Evolutionary conservation across 1,140 invertebrate species (phyloP).

Genomic region (Tetramorium alpestre): DNA sequence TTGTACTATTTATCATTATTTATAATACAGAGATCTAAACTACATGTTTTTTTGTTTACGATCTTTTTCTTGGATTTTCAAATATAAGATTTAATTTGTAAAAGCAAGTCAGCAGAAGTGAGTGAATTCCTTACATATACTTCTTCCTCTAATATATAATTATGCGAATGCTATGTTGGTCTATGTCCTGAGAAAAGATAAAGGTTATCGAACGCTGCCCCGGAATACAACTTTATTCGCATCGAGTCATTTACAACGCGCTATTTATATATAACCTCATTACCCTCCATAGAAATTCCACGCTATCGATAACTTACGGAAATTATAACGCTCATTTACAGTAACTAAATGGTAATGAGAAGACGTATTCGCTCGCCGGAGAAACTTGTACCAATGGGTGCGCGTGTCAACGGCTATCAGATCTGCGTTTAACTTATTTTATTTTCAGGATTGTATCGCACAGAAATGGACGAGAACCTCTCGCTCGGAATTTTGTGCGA

Average conservation of each 20-base stretch:
- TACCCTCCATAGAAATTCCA: constrained; percentile 40
- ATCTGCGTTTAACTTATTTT: not conserved
- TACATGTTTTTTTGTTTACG: not conserved
- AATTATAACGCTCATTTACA: constrained; percentile 52
- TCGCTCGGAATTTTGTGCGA: not conserved
- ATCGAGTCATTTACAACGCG: not conserved
- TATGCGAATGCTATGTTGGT: constrained; percentile 25
- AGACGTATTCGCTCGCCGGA: not conserved
- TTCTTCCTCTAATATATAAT: constrained; percentile 15
- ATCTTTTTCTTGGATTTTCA: not conserved
- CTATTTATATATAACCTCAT: constrained; percentile 55
- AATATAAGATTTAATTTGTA: not conserved
- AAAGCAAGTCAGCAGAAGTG: not conserved
- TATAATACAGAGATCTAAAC: not conserved
- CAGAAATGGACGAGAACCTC: not conserved
- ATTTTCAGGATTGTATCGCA: not conserved
- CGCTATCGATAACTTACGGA: constrained; percentile 8
- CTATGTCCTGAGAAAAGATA: constrained; percentile 34
- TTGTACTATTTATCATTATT: not conserved
- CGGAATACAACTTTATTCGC: constrained; percentile 44
- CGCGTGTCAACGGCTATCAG: constrained; percentile 16
- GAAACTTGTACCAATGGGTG: not conserved
- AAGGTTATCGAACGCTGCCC: constrained; percentile 44
- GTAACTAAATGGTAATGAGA: constrained; percentile 1
- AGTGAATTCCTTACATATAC: not conserved